Evolutionary conservation across 2,888 invertebrate species (phyloP).

Genomic region (Zygogramma bicolorata): DNA sequence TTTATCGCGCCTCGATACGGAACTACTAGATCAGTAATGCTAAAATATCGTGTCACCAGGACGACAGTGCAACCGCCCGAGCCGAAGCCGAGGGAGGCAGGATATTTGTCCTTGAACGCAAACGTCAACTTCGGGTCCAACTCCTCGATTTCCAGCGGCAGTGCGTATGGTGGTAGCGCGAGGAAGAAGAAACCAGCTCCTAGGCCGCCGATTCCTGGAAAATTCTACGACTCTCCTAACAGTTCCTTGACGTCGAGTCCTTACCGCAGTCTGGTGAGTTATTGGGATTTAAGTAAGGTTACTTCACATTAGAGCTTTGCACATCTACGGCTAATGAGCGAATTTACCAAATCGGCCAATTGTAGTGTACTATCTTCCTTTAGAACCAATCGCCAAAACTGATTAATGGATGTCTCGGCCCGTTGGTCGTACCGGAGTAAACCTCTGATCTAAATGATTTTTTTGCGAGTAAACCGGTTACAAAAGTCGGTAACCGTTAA

Average conservation of each 20-base stretch:
- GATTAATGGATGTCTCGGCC: too few relatives aligned
- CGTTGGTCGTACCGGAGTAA: too few relatives aligned
- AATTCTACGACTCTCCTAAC: slow-evolving; percentile 51
- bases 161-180: slow-evolving; percentile 61
- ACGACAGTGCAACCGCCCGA: slow-evolving; percentile 55
- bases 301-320: too few relatives aligned
- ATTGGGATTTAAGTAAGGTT: too few relatives aligned
- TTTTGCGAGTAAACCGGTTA: too few relatives aligned
- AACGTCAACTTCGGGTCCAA: slow-evolving; percentile 63
- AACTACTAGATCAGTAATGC: slow-evolving; percentile 51
- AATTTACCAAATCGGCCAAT: too few relatives aligned
- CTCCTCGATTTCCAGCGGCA: slow-evolving; percentile 63
- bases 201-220: slow-evolving; percentile 69
- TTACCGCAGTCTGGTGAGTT: slow-evolving; percentile 62
- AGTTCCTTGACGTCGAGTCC: slow-evolving; percentile 62
- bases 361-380: too few relatives aligned
- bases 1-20: neutral
- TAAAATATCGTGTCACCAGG: slow-evolving; percentile 63
- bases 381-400: too few relatives aligned
- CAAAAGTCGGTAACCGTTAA: too few relatives aligned
- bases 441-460: too few relatives aligned
- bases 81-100: slow-evolving; percentile 58
- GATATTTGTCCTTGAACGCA: slow-evolving; percentile 45
- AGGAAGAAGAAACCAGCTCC: slow-evolving; percentile 80
- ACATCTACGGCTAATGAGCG: too few relatives aligned